Base-by-base conservation (phyloP, 2,113 vertebrate genomes). In the Oryzias curvinotus region DNA sequence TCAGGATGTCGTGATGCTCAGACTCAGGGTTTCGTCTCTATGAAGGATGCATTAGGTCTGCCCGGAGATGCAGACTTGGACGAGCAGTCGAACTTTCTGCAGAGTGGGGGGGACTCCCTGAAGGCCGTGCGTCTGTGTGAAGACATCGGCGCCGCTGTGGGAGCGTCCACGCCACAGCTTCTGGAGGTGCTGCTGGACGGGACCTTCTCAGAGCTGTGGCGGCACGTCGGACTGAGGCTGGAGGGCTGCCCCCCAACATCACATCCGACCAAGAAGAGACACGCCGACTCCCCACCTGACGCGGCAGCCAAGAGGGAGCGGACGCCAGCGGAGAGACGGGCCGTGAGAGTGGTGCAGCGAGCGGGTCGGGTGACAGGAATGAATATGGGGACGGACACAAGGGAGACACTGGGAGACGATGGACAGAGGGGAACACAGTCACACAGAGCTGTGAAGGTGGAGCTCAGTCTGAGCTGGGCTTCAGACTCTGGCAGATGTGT, bases 401-500 rank as follows among this genome's bases (percentile, higher is more conserved):
- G 16, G 6, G 16, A 51, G n/a, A 42, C 12, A 3, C 0, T 65
- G 6, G 62, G 18, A 44, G 18, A 13, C 2, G 50, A 48, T 7
- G 25, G 16, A 14, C 6, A 5, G 0, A 2, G 28, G 30, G 44
- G 16, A 0, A 56, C 23, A 16, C 43, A 23, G 16, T 43, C 28
- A 2, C 19, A 21, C 14, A 3, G n/a, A 26, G 58, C 7, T 6
- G 26, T 5, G 1, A 52, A 1, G 1, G 25, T 94, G 75, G 55
- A 53, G 4, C 73, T 96, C 4, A 4, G n/a, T 0, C 0, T 93
- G 75, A 91, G 89, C 51, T 99, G 97, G 97, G 92, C 82, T 41
- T 94, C 94, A 16, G 93, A 98, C 78, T 95, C 95, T 0, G 92
- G 93, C 54, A 93, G 93, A 67, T 99, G 97, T 75, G 95, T 99